Percentiles rank a stretch among this genome's conserved stretches.
Evolutionary conservation across 2,113 vertebrate genomes (phyloP).

Genomic region (Salvator merianae): DNA sequence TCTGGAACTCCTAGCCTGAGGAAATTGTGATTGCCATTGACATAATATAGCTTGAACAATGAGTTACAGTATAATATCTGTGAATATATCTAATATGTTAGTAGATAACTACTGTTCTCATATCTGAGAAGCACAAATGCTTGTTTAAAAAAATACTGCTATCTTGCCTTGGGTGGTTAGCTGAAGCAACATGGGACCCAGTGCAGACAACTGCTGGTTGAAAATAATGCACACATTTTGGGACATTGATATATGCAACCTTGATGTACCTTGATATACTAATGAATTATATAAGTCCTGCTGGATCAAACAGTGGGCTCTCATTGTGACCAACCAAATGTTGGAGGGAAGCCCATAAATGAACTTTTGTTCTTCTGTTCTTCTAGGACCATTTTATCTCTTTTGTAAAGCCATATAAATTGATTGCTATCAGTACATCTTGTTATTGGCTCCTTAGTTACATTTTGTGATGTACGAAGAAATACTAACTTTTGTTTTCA

Average conservation of each 20-base stretch:
- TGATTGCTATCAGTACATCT: too few species aligned
- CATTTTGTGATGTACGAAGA: too few species aligned
- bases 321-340: neutral
- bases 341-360: neutral
- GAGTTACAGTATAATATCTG: neutral
- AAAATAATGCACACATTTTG: neutral
- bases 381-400: too few species aligned
- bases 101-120: neutral
- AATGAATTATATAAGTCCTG: neutral
- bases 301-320: neutral
- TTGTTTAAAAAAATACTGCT: neutral
- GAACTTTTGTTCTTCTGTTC: too few species aligned
- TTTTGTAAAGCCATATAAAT: too few species aligned
- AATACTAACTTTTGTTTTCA: too few species aligned
- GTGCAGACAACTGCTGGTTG: neutral
- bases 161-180: neutral
- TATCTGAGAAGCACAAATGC: neutral
- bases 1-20: neutral
- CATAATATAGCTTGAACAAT: neutral
- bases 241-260: neutral
- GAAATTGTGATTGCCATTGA: neutral
- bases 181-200: neutral
- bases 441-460: too few species aligned
- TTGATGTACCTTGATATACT: neutral
- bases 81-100: neutral